Conservation (phyloP, 2,888 invertebrate species). For the Tridacna crocea region DNA sequence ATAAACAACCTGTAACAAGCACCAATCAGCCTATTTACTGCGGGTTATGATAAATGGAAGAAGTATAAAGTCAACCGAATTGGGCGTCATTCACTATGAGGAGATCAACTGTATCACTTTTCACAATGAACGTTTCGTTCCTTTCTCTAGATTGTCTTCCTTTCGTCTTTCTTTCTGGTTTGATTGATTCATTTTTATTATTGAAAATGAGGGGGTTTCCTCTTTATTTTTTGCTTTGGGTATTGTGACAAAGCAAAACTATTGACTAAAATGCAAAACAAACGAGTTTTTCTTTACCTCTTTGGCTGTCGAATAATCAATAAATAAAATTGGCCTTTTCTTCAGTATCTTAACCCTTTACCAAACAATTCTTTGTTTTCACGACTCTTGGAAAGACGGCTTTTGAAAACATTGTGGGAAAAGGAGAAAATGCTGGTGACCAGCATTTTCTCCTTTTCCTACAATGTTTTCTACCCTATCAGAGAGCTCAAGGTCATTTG, state of each 20-base stretch:
- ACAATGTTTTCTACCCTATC: too few relatives aligned
- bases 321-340: too few relatives aligned
- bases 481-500: too few relatives aligned
- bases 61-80: background rate
- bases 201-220: background rate
- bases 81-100: background rate
- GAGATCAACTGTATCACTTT: conserved; percentile 22
- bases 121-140: conserved; percentile 20
- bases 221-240: background rate
- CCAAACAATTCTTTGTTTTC: too few relatives aligned
- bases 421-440: too few relatives aligned
- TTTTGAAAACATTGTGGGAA: too few relatives aligned
- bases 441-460: too few relatives aligned
- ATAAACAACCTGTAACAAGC: background rate
- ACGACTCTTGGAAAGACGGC: too few relatives aligned
- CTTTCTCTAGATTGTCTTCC: background rate
- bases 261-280: background rate
- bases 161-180: background rate
- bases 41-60: conserved; percentile 15
- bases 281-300: background rate
- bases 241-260: conserved; percentile 18
- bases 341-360: too few relatives aligned
- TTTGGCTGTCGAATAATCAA: too few relatives aligned
- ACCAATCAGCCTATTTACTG: background rate
- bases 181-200: conserved; percentile 17